Evolutionary conservation across 2,113 vertebrate genomes (phyloP), one percentile per base, ranked within the genome.

Genomic region (Odontesthes bonariensis): DNA sequence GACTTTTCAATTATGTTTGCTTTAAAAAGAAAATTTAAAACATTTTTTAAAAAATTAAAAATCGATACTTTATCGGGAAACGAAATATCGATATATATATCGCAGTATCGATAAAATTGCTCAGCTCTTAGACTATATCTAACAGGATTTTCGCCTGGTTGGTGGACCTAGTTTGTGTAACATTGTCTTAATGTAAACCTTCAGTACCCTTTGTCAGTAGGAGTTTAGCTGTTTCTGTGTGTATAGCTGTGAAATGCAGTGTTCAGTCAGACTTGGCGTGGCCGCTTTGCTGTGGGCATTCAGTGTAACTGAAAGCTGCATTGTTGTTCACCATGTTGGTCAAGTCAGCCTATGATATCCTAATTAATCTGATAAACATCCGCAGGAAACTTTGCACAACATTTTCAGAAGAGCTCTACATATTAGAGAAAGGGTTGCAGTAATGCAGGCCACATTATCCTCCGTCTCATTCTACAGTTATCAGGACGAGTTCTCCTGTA

Each of bases 231-330:
- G 12, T 27, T 55, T 3, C 49, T 69, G 55, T 69, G 55, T 54
- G 38, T 67, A 6, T 8, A 31, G n/a, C 63, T 3, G 23, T n/a
- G n/a, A 35, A 12, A 16, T 27, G 0, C 11, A 60, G 33, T 12
- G 1, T 46, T 11, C 59, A 1, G 31, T 60, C 73, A 55, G 22
- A 55, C 44, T 57, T 56, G 0, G 17, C 42, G 23, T 33, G 40
- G 79, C 82, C 83, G 32, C 82, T 52, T 52, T 69, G 10, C 42
- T 16, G 47, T 33, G 22, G 66, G 55, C 16, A 31, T 35, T 65
- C 19, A 57, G 1, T 16, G 54, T n/a, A 73, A 6, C 69, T 14
- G 38, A 69, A 52, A 56, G 22, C 46, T 12, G 32, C 58, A 54
- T 55, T 53, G 10, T 70, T 59, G 5, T 17, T 81, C 14, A n/a